phyloP scores from a whole-genome alignment of 2,113 vertebrate species.

The Trichechus manatus region DNA sequence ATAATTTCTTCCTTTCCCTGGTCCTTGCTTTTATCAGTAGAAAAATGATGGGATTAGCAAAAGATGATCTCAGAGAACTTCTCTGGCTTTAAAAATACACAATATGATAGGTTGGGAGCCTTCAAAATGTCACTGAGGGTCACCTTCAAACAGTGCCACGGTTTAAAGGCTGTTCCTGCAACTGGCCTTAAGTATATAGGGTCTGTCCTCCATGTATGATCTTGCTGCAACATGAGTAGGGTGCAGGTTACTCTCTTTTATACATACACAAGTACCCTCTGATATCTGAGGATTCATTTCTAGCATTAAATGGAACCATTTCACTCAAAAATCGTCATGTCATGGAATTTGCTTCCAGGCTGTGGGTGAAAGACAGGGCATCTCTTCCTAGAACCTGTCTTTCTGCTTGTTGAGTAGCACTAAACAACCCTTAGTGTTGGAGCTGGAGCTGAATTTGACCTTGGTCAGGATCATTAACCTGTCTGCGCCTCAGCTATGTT shows the following conservation, averaged over 20 bases:
- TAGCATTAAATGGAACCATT: background rate
- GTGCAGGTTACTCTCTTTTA: fast-evolving
- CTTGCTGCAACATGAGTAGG: background rate
- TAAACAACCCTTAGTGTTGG: background rate
- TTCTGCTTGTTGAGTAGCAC: background rate
- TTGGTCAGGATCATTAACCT: background rate
- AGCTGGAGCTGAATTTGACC: background rate
- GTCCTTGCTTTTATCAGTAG: background rate
- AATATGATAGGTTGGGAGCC: background rate
- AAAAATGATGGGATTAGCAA: background rate
- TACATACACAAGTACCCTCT: fast-evolving
- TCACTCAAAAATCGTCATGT: background rate
- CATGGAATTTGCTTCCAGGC: background rate
- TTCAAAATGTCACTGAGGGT: background rate
- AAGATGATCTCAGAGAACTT: background rate
- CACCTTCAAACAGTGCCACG: background rate
- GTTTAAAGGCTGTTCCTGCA: background rate
- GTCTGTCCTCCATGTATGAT: background rate
- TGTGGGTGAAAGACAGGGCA: background rate
- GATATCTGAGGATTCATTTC: background rate
- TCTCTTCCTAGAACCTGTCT: background rate
- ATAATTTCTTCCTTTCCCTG: background rate
- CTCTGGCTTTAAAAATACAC: background rate
- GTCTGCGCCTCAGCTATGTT: background rate
- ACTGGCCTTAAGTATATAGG: background rate